Evolutionary conservation across 2,888 invertebrate genomes (phyloP).

Genomic region (Candidula unifasciata): DNA sequence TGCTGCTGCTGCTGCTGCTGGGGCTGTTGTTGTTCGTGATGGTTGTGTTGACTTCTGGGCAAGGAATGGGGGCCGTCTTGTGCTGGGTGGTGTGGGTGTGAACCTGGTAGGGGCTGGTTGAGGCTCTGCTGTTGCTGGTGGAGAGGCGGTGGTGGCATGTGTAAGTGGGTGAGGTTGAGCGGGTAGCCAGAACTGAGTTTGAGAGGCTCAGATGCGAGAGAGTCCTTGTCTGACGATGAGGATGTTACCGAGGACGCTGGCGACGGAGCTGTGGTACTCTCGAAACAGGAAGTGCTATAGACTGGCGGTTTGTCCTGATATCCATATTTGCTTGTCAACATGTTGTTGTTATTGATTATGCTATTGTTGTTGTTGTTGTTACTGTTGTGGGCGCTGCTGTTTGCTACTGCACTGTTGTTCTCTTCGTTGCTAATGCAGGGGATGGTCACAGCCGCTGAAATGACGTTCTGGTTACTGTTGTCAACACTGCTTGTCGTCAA

Average conservation of each 20-base stretch:
- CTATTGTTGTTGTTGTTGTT: conserved; percentile 31
- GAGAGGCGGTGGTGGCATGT: conserved; percentile 23
- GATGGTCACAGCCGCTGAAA: not conserved
- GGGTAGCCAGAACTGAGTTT: conserved; percentile 24
- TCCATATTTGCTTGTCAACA: conserved; percentile 14
- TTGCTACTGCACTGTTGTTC: not conserved
- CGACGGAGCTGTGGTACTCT: conserved; percentile 30
- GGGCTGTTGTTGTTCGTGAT: conserved; percentile 19
- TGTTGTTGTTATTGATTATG: conserved; percentile 31
- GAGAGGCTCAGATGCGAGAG: conserved; percentile 28
- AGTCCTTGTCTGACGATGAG: conserved; percentile 43
- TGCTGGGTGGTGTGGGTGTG: conserved; percentile 18
- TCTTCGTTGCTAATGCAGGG: not conserved
- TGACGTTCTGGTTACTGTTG: not conserved
- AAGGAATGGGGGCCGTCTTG: conserved; percentile 4
- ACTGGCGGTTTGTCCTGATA: conserved; percentile 21
- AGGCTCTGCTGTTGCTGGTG: conserved; percentile 35
- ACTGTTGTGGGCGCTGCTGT: not conserved
- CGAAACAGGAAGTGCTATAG: conserved; percentile 37
- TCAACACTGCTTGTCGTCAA: not conserved
- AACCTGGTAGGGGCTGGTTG: not conserved
- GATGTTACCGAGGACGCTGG: conserved; percentile 38
- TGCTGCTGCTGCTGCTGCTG: conserved; percentile 13
- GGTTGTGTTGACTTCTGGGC: not conserved
- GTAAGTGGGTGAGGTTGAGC: conserved; percentile 20